Conservation (phyloP, 2,797 vertebrate genomes). For the Lindbergichthys nudifrons region DNA sequence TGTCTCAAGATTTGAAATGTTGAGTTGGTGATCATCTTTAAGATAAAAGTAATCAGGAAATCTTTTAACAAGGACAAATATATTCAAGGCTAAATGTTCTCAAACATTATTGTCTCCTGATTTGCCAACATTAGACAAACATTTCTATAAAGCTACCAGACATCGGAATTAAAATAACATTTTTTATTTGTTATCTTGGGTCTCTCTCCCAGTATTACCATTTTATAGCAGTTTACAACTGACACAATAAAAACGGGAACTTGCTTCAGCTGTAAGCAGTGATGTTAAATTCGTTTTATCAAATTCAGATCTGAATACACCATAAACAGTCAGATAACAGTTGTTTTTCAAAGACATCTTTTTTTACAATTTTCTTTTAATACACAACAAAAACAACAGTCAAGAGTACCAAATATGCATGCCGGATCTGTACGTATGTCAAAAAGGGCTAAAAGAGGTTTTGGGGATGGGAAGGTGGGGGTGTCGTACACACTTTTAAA, state of each 20-base stretch:
- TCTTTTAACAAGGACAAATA: background rate
- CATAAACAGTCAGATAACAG: constrained; percentile 89
- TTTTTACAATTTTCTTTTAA: constrained; percentile 84
- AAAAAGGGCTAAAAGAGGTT: constrained; percentile 54
- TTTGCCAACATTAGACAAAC: background rate
- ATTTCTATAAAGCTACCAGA: background rate
- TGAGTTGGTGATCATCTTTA: too few species aligned
- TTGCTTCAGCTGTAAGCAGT: constrained; percentile 75
- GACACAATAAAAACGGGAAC: constrained; percentile 70
- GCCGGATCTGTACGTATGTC: constrained; percentile 90
- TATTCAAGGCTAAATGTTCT: background rate
- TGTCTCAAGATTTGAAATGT: too few species aligned
- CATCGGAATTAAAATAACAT: too few species aligned
- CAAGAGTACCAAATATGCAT: constrained; percentile 97
- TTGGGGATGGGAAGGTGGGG: constrained; percentile 10
- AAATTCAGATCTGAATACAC: constrained; percentile 89
- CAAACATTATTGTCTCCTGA: background rate
- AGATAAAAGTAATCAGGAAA: background rate
- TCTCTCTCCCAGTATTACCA: constrained; percentile 75
- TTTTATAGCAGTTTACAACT: constrained; percentile 64
- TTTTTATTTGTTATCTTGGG: background rate
- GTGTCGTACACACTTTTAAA: constrained; percentile 65
- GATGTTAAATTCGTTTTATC: constrained; percentile 85
- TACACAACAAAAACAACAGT: constrained; percentile 93
- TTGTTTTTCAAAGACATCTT: constrained; percentile 82